phyloP scores from a whole-genome alignment of 2,888 invertebrate species.

The Lymantria dispar region DNA sequence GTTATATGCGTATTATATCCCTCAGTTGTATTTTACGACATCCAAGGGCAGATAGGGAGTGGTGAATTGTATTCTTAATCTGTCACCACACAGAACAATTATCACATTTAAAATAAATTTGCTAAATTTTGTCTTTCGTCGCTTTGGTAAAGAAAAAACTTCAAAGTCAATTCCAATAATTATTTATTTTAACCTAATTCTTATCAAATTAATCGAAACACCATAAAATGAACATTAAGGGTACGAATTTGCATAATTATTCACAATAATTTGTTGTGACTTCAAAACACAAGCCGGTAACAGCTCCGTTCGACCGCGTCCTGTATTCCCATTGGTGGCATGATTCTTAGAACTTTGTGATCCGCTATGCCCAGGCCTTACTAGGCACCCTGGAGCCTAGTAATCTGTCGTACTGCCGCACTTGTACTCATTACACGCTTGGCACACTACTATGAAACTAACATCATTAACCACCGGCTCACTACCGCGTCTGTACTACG shows the following conservation, averaged over 20 bases:
- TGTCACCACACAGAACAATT: too few relatives aligned
- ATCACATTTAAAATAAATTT: too few relatives aligned
- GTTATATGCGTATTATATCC: too few relatives aligned
- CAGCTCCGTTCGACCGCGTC: slow-evolving; percentile 56
- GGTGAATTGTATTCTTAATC: too few relatives aligned
- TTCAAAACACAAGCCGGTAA: slow-evolving; percentile 42
- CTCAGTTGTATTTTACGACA: too few relatives aligned
- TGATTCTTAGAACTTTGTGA: slow-evolving; percentile 63
- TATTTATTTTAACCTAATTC: too few relatives aligned
- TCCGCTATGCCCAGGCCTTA: slow-evolving; percentile 50
- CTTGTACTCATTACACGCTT: slow-evolving; percentile 63
- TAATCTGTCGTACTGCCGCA: slow-evolving; percentile 51
- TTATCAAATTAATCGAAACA: too few relatives aligned
- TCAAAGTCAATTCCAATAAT: too few relatives aligned
- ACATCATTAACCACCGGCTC: slow-evolving; percentile 69
- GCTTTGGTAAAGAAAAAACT: too few relatives aligned
- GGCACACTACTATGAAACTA: slow-evolving; percentile 64
- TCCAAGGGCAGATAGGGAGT: too few relatives aligned
- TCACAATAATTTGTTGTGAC: neutral
- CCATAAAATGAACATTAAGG: too few relatives aligned
- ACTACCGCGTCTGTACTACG: slow-evolving; percentile 50
- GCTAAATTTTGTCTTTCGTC: too few relatives aligned
- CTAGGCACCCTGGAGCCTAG: slow-evolving; percentile 45
- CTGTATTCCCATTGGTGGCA: slow-evolving; percentile 66
- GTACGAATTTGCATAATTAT: neutral